These are phyloP conservation scores for Calliphora vomitoria DNA, from an alignment of 2,888 invertebrate species.

Conservation along the genomic window DNA sequence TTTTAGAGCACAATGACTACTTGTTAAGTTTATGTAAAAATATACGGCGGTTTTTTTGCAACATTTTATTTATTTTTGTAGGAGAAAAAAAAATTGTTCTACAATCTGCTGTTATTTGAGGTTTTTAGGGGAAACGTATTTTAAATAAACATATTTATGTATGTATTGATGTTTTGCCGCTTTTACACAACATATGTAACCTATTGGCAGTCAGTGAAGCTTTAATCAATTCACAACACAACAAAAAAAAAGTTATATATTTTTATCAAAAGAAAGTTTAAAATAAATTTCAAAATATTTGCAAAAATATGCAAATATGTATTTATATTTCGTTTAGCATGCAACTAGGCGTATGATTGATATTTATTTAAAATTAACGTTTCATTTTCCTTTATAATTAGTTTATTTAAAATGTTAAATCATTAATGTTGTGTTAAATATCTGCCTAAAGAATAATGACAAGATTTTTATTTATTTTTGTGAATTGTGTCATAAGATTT, in stretches of 20 bases:
- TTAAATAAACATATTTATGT: constrained; percentile 62
- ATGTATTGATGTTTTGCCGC: constrained; percentile 12
- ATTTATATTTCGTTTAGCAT: constrained; percentile 13
- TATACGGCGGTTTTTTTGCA: constrained; percentile 38
- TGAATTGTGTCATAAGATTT: not conserved
- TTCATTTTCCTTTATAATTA: constrained; percentile 35
- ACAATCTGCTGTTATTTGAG: constrained; percentile 30
- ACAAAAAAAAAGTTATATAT: not conserved
- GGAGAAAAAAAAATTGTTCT: constrained; percentile 19
- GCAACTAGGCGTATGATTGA: constrained; percentile 32
- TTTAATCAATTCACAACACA: not conserved
- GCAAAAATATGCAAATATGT: not conserved
- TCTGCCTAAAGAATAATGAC: not conserved
- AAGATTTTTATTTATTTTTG: constrained; percentile 12
- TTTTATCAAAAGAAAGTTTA: not conserved
- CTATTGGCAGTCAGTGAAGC: constrained; percentile 51
- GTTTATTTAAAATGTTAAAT: constrained; percentile 1
- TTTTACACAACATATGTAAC: constrained; percentile 27
- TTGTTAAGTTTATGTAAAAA: constrained; percentile 41
- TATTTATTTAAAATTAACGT: constrained; percentile 48
- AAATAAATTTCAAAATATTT: constrained; percentile 12
- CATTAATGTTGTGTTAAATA: not conserved
- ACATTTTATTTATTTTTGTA: constrained; percentile 15
- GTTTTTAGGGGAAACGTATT: constrained; percentile 27
- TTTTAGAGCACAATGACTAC: constrained; percentile 20